These are phyloP conservation scores for Cerastis rubricosa DNA, from an alignment of 2,888 invertebrate genomes.

Conservation along the genomic window DNA sequence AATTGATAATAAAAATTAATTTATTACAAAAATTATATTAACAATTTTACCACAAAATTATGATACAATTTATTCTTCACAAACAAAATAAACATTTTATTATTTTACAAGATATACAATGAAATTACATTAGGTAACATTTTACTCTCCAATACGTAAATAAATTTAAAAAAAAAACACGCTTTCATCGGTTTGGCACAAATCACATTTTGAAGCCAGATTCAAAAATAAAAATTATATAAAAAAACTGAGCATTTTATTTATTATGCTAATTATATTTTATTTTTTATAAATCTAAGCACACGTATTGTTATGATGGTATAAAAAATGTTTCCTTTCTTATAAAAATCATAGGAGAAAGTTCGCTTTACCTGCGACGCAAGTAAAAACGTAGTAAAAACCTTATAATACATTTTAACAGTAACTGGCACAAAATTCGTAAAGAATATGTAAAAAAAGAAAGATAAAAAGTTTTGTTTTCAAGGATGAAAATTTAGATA, in stretches of 20 bases:
- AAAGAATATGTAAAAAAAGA: conserved; percentile 71
- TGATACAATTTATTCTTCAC: conserved; percentile 76
- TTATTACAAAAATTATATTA: conserved; percentile 86
- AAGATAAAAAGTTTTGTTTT: conserved; percentile 38
- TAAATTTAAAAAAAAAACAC: conserved; percentile 74
- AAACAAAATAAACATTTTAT: conserved; percentile 71
- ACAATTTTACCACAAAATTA: conserved; percentile 77
- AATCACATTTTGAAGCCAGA: conserved; percentile 74
- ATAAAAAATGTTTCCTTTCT: conserved; percentile 50
- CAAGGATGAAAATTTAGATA: conserved; percentile 41
- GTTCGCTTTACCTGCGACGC: conserved; percentile 21
- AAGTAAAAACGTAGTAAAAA: conserved; percentile 55
- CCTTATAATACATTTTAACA: conserved; percentile 72
- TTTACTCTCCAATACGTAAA: conserved; percentile 79
- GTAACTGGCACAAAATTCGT: conserved; percentile 89
- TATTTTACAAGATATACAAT: conserved; percentile 82
- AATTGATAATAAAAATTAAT: conserved; percentile 81
- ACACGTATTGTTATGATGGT: conserved; percentile 45
- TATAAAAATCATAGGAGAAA: conserved; percentile 43
- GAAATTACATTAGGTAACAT: conserved; percentile 83
- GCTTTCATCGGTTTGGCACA: conserved; percentile 83
- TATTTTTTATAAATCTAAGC: conserved; percentile 51
- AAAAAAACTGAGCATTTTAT: conserved; percentile 80
- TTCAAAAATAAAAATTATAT: conserved; percentile 64
- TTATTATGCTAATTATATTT: conserved; percentile 66